Evolutionary conservation across 2,888 invertebrate species (phyloP).

Genomic region (Idaea biselata): DNA sequence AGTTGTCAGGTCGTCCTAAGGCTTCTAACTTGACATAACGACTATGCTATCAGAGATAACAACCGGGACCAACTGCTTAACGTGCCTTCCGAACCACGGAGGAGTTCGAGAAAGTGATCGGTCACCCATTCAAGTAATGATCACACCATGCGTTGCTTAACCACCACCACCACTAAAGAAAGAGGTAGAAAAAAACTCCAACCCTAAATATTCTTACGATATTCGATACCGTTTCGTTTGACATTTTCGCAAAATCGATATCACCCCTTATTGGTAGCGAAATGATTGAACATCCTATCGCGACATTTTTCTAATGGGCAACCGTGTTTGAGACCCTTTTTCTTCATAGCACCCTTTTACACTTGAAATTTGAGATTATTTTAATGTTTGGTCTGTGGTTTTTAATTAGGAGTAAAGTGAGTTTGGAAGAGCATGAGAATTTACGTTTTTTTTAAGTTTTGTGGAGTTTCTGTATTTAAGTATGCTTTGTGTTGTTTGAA

Average conservation of each 20-base stretch:
- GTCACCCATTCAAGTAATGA: too few relatives aligned
- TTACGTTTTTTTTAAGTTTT: not conserved
- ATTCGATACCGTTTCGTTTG: constrained; percentile 66
- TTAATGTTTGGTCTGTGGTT: constrained; percentile 3
- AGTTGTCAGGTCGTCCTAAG: too few relatives aligned
- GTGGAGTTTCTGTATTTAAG: not conserved
- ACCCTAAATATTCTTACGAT: constrained; percentile 53
- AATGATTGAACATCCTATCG: constrained; percentile 81
- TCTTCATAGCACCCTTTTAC: constrained; percentile 57
- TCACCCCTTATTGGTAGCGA: constrained; percentile 78
- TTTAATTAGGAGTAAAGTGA: not conserved
- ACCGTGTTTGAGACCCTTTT: constrained; percentile 76
- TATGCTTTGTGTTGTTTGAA: not conserved
- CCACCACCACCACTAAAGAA: constrained; percentile 15
- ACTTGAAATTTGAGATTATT: constrained; percentile 24
- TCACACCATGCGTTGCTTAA: too few relatives aligned
- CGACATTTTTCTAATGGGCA: constrained; percentile 80
- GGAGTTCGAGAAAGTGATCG: too few relatives aligned
- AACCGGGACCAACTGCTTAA: too few relatives aligned
- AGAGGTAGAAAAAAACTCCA: constrained; percentile 20
- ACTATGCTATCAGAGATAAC: too few relatives aligned
- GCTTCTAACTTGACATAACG: too few relatives aligned
- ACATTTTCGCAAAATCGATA: constrained; percentile 79
- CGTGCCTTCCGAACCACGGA: too few relatives aligned
- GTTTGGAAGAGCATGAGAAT: not conserved